Percentiles rank a stretch among this genome's conserved stretches.
Evolutionary conservation across 2,888 invertebrate genomes (phyloP).

Genomic region (Sthenelais limicola): DNA sequence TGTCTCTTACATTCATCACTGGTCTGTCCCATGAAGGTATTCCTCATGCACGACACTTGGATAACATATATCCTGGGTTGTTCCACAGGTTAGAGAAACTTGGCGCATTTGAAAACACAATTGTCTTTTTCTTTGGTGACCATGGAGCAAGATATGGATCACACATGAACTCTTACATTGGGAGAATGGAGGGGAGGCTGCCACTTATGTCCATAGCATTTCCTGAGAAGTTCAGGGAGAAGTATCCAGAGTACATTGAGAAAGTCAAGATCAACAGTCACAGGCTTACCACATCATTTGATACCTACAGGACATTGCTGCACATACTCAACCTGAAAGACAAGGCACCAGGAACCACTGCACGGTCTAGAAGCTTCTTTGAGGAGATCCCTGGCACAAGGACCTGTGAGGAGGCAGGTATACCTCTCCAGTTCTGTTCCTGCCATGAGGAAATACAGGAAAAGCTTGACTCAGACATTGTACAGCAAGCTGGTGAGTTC

Average conservation of each 20-base stretch:
- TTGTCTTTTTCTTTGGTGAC: background rate
- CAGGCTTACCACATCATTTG: constrained; percentile 10
- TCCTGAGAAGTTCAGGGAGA: background rate
- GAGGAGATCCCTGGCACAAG: background rate
- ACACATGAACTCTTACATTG: background rate
- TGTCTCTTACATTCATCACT: background rate
- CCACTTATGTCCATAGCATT: background rate
- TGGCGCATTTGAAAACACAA: background rate
- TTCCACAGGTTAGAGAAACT: background rate
- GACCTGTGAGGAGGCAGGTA: background rate
- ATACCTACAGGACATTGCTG: background rate
- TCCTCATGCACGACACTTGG: background rate
- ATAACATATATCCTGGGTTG: background rate
- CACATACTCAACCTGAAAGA: background rate
- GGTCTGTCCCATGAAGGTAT: background rate
- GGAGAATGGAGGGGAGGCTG: constrained; percentile 12
- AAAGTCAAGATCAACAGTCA: background rate
- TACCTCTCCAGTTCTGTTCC: background rate
- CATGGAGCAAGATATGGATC: background rate
- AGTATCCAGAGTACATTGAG: background rate
- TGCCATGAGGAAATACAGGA: background rate
- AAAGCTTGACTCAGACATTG: background rate
- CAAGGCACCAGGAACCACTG: background rate
- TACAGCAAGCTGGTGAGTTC: background rate
- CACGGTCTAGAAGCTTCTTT: background rate